Conservation (phyloP, 2,797 vertebrate species). For the Sebastes taczanowskii region DNA sequence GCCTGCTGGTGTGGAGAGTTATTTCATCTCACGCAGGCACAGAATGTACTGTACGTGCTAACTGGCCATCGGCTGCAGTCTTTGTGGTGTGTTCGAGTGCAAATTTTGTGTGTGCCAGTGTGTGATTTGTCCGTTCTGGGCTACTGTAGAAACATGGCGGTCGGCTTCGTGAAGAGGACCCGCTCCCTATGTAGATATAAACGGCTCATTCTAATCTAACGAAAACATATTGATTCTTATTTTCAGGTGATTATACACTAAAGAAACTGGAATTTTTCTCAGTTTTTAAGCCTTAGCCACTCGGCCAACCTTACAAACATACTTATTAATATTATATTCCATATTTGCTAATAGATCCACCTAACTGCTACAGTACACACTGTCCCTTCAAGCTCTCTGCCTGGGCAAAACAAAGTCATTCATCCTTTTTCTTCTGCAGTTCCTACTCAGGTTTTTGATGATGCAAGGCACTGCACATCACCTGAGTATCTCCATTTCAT, state of each 20-base stretch:
- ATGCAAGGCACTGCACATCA: no score
- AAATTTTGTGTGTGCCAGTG: background rate
- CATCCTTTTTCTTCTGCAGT: background rate
- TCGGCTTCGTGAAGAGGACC: no score
- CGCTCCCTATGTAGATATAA: no score
- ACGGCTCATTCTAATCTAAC: background rate
- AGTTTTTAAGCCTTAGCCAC: no score
- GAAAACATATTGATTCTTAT: background rate
- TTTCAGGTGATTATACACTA: background rate
- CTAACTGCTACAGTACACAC: background rate
- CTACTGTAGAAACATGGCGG: background rate
- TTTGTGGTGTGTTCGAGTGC: no score
- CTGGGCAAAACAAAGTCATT: background rate
- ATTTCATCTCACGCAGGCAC: no score
- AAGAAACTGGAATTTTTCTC: background rate
- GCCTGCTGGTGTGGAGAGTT: no score
- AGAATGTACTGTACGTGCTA: no score
- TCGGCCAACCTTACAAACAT: background rate
- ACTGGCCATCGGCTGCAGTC: no score
- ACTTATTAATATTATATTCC: background rate
- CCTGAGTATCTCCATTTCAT: slow-evolving; percentile 43
- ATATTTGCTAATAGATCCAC: no score
- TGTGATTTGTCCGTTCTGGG: background rate
- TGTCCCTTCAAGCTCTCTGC: background rate
- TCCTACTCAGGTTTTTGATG: background rate